Evolutionary conservation across 2,113 vertebrate species (phyloP), one percentile per base, ranked within the genome.

Genomic region (Mola mola): DNA sequence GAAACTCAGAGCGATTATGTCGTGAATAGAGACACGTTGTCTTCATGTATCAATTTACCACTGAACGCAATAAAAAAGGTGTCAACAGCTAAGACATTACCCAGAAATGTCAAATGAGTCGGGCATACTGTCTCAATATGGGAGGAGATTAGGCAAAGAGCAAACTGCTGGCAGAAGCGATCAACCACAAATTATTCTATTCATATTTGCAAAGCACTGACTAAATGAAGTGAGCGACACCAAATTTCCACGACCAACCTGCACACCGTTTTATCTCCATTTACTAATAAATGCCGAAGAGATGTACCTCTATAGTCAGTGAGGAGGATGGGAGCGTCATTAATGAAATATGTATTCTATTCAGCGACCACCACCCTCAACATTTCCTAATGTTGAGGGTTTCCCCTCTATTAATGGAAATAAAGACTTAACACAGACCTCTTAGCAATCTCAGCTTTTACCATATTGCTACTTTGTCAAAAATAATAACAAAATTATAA

Each of bases 201-300:
- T 90, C 75, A 77, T 65, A 90, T 90, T 90, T 89, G 87, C 66
- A 72, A 88, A 87, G 66, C 73, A 78, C 11, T 24, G n/a, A 34
- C 83, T 90, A 90, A 90, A 91, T 91, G 88, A 58, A 82, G 61
- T 33, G 72, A 85, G 74, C 90, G 89, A 92, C 89, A 90, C 86
- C 91, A 90, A 91, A 92, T 91, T 91, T 75, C 88, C 78, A 72
- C 48, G 88, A 88, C 79, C 81, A 77, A 47, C 36, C 42, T 1
- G 44, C 55, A 55, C 51, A 49, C 51, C 51, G 28, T 28, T 26
- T 46, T 73, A 59, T 59, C 75, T 60, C 34, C 88, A 79, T 91
- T 91, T 90, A 90, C 85, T 64, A 63, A 78, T 81, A 88, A 88
- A 90, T 79, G 68, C 78, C 83, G 83, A 60, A 50, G 73, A 86